Evolutionary conservation across 2,888 invertebrate genomes (phyloP).

Genomic region (Thysanoteuthis rhombus): DNA sequence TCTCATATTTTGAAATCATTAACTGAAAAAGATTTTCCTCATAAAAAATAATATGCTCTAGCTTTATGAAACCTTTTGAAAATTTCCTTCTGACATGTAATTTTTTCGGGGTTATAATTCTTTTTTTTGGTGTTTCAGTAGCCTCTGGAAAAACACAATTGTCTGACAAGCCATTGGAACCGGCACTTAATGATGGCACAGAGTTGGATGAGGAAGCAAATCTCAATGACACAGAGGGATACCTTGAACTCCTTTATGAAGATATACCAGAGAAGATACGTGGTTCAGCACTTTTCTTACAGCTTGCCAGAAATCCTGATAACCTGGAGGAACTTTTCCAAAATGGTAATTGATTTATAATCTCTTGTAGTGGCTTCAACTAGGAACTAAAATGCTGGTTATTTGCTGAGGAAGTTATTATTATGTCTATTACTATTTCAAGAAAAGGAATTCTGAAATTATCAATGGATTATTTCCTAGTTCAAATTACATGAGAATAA

Average conservation of each 20-base stretch:
- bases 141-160: slow-evolving; percentile 60
- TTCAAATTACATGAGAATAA: no score
- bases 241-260: slow-evolving; percentile 95
- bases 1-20: not conserved
- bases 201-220: slow-evolving; percentile 73
- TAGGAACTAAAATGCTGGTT: not conserved
- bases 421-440: no score
- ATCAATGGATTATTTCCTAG: no score
- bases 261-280: slow-evolving; percentile 84
- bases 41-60: not conserved
- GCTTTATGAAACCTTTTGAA: not conserved
- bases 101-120: not conserved
- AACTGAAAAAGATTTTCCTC: not conserved
- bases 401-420: no score
- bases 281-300: slow-evolving; percentile 89
- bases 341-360: slow-evolving; percentile 79
- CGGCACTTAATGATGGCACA: slow-evolving; percentile 59
- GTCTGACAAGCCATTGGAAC: slow-evolving; percentile 60
- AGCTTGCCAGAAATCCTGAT: slow-evolving; percentile 91
- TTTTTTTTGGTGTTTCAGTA: slow-evolving; percentile 34
- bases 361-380: not conserved
- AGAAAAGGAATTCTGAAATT: no score
- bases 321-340: slow-evolving; percentile 91
- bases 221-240: slow-evolving; percentile 88
- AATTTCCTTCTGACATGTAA: not conserved